Percentiles rank a stretch among this genome's conserved stretches.
phyloP scores from a whole-genome alignment of 2,797 vertebrate genomes.

The Cyprinella venusta region DNA sequence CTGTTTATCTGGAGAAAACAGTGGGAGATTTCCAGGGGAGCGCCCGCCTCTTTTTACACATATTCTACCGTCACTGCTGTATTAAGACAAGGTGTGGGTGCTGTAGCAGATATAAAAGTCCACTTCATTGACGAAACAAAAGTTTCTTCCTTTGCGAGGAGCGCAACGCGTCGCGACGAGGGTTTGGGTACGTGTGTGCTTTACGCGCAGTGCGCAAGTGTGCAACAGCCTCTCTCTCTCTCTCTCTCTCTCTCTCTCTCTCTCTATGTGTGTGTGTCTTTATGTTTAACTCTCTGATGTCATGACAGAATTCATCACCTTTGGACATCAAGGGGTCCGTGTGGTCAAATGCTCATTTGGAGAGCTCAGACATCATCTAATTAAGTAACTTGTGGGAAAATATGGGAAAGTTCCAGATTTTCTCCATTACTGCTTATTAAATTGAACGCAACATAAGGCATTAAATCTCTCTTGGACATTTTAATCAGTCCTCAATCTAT shows the following conservation, averaged over 20 bases:
- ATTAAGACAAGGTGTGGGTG: slow-evolving; percentile 53
- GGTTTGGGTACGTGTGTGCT: slow-evolving; percentile 62
- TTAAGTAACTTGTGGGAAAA: accelerated
- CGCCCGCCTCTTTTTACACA: slow-evolving; percentile 80
- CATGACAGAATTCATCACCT: slow-evolving; percentile 69
- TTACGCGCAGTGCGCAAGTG: slow-evolving; percentile 64
- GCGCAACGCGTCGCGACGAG: slow-evolving; percentile 22
- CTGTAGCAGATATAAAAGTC: slow-evolving; percentile 44
- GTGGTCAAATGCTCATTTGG: slow-evolving; percentile 1
- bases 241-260: slow-evolving; percentile 66
- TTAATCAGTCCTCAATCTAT: not conserved
- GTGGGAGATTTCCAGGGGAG: slow-evolving; percentile 71
- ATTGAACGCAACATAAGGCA: not conserved
- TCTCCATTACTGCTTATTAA: not conserved
- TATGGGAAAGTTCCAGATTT: not conserved
- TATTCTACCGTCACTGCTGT: slow-evolving; percentile 70
- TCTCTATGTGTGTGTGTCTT: slow-evolving; percentile 73
- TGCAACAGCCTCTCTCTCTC: slow-evolving; percentile 72
- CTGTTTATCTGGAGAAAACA: slow-evolving; percentile 69
- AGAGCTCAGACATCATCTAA: not conserved
- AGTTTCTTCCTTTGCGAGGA: not conserved
- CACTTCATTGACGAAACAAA: slow-evolving; percentile 56
- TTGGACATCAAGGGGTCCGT: not conserved
- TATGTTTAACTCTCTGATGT: slow-evolving; percentile 83
- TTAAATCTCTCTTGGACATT: not conserved